Base-by-base conservation (phyloP, 2,888 invertebrate genomes). In the Noctua pronuba region DNA sequence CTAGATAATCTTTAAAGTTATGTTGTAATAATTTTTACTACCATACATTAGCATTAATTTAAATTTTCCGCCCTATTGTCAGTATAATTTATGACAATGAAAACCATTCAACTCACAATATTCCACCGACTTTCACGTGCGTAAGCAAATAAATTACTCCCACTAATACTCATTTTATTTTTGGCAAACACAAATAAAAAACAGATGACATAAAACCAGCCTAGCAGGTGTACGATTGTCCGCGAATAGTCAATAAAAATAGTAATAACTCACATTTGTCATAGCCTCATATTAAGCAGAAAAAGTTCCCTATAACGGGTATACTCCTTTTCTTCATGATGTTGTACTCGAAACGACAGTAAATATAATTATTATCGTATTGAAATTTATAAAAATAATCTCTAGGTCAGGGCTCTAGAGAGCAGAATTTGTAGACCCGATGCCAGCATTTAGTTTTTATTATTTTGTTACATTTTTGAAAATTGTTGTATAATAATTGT, bases 1-100 rank as follows among this genome's bases (percentile, higher is more conserved):
- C 38, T 52, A 73, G 44, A 74, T 84, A 70, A 71, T 75, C 38
- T 77, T 67, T 18, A 66, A 73, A 78, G 60, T 68, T 75, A 80
- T 72, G 28, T 52, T 80, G 75, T 77, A 79, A 82, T 70, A 55
- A 46, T 60, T 66, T 77, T 84, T 76, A 75, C 38, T 84, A 70
- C 35, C 73, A 75, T 18, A 21, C n/a, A 77, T 86, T 82, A 67
- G 35, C 75, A 86, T 80, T 62, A 75, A 82, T 86, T 86, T 78
- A 79, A 78, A 70, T 73, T 66, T 75, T 82, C 69, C 46, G 16
- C 35, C n/a, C 52, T 67, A 73, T 79, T 55, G 31, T 67, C 18
- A 49, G 75, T 65, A 75, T 66, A 75, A 84, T 70, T 31, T 55
- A 75, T 46, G 38, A 2, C 72, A 67, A 49, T 64, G 6, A 75